Evolutionary conservation across 2,113 vertebrate genomes (phyloP).

Genomic region (Colinus virginianus): DNA sequence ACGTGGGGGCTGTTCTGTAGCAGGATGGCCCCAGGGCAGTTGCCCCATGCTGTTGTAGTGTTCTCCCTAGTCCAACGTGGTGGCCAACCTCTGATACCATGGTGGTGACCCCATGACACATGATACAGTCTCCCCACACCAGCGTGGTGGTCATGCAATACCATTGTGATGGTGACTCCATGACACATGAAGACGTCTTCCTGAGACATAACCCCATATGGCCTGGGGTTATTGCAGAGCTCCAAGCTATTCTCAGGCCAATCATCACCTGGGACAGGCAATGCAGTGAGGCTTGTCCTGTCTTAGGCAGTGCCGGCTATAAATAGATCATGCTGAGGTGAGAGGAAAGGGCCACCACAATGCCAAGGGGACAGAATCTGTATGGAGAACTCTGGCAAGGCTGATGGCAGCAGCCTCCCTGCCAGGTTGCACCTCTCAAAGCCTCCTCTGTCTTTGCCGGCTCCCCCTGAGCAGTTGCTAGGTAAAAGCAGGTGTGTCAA

Average conservation of each 20-base stretch:
- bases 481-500: conserved; percentile 75
- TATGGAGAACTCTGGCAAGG: not conserved
- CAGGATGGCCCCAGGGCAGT: not conserved
- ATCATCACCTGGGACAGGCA: accelerated
- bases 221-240: not conserved
- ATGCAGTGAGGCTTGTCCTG: not conserved
- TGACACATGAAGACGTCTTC: not conserved
- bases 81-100: not conserved
- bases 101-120: not conserved
- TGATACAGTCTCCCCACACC: not conserved
- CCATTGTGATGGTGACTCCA: not conserved
- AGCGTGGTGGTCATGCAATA: accelerated
- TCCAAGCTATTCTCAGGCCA: accelerated
- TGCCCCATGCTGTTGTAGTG: no score
- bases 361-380: not conserved
- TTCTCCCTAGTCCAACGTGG: accelerated
- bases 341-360: not conserved
- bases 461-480: conserved; percentile 71
- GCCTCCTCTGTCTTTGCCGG: conserved; percentile 7
- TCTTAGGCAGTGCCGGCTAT: not conserved
- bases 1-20: accelerated
- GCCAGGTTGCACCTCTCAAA: not conserved
- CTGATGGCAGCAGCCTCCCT: not conserved
- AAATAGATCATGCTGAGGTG: not conserved
- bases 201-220: accelerated